A percentile compares a stretch with the other conserved stretches of the same genome.
These are phyloP conservation scores for Drosophila pseudoobscura DNA, from an alignment of 1,140 invertebrate species.

Conservation along the genomic window DNA sequence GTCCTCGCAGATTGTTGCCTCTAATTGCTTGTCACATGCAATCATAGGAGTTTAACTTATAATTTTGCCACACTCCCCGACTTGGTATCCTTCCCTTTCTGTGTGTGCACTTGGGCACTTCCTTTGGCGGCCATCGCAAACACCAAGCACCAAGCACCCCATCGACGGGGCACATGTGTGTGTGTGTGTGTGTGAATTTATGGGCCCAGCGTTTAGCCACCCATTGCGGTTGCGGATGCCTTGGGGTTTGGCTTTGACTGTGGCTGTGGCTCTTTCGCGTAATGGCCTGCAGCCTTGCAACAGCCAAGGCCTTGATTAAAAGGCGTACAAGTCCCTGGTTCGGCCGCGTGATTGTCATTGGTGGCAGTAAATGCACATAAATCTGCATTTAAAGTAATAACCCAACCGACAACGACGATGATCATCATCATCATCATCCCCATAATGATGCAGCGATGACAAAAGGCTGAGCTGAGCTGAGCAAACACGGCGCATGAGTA, in stretches of 20 bases:
- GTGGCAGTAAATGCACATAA: conserved; percentile 71
- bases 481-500: conserved; percentile 61
- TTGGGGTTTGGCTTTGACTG: neutral
- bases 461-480: conserved; percentile 40
- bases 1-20: conserved; percentile 28
- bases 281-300: conserved; percentile 32
- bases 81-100: too few relatives aligned
- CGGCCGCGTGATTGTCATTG: conserved; percentile 48
- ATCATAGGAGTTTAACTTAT: conserved; percentile 19
- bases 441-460: conserved; percentile 19
- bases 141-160: too few relatives aligned
- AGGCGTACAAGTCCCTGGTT: conserved; percentile 44
- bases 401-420: conserved; percentile 33
- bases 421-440: too few relatives aligned
- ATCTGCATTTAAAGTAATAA: conserved; percentile 80
- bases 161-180: conserved; percentile 3
- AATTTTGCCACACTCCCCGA: conserved; percentile 5
- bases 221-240: conserved; percentile 34
- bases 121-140: conserved; percentile 24
- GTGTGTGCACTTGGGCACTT: neutral
- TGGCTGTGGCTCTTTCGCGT: conserved; percentile 22
- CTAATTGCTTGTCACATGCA: conserved; percentile 35
- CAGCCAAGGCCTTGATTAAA: conserved; percentile 71
- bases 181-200: conserved; percentile 12
- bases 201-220: conserved; percentile 30